Conservation (phyloP, 2,113 vertebrate genomes). For the Oncorhynchus clarkii region DNA sequence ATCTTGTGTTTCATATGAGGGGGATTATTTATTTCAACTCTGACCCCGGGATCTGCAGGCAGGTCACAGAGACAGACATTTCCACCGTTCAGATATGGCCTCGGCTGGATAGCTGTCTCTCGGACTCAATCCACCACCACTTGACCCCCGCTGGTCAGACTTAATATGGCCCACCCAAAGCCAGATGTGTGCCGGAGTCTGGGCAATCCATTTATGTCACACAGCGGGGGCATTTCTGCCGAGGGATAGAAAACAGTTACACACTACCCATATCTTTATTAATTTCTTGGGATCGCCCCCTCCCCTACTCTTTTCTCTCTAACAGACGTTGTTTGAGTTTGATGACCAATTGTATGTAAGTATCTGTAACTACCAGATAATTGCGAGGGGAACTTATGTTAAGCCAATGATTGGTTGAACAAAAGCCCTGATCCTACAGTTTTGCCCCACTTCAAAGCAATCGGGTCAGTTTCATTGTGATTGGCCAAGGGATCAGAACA, state of each 20-base stretch:
- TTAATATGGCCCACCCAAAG: constrained; percentile 59
- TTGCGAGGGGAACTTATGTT: constrained; percentile 68
- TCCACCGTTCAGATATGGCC: constrained; percentile 46
- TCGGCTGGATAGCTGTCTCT: constrained; percentile 49
- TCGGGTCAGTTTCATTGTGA: constrained; percentile 53
- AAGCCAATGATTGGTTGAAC: constrained; percentile 64
- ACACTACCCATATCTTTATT: constrained; percentile 22
- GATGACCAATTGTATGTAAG: constrained; percentile 59
- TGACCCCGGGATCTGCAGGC: constrained; percentile 45
- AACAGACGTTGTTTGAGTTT: constrained; percentile 52
- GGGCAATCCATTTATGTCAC: constrained; percentile 64
- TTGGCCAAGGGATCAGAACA: constrained; percentile 56
- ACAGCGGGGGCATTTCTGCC: constrained; percentile 36
- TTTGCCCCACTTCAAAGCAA: constrained; percentile 70
- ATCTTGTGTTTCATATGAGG: constrained; percentile 57
- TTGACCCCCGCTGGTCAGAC: constrained; percentile 68
- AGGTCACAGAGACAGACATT: constrained; percentile 46
- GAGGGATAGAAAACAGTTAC: constrained; percentile 68
- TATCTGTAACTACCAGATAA: constrained; percentile 70
- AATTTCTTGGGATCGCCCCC: constrained; percentile 4
- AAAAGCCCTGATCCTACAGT: constrained; percentile 58
- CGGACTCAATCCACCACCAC: constrained; percentile 64
- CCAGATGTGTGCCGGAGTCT: constrained; percentile 66
- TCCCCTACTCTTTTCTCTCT: background rate
- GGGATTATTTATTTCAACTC: constrained; percentile 68